Evolutionary conservation across 1,140 invertebrate genomes (phyloP), one percentile per base, ranked within the genome.

Genomic region (Zaprionus camerounensis): DNA sequence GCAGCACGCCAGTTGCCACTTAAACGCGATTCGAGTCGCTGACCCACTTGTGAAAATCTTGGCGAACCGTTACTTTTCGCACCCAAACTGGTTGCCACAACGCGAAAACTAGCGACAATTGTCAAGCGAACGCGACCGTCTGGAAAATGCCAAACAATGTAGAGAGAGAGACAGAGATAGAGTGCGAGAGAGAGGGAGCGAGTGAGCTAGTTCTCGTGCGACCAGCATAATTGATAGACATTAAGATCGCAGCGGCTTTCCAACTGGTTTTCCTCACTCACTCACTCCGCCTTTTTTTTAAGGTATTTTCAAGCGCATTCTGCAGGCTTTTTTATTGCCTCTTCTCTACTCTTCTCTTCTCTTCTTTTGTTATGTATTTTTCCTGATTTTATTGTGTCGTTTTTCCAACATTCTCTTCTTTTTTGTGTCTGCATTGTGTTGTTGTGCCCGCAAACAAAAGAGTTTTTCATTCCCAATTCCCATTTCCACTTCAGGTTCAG

Each of bases 31-130:
- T 58, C 26, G 22, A 5, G 55, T 36, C 38, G 44, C 61, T 87
- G 83, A 87, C 83, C 83, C 83, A 87, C 83, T 87, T 88, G 80
- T 69, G 34, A 36, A 64, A 63, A 66, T 82, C 81, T 80, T 62
- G 64, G 38, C 56, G 24, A 51, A 64, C 83, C 83, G 83, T 87
- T 87, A 87, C 64, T 78, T 88, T 88, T 87, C 81, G 83, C 84
- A 88, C 78, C 72, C 56, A 80, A 88, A 86, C 84, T 88, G 83
- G 84, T 88, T 34, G 31, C 31, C 9, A 11, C 9, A 34, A 7
- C 31, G 83, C 76, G 75, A 82, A 86, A 87, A 66, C 67, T 41
- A 83, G 80, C 84, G 80, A 86, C 80, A 83, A 86, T 88, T 86
- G 80, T 67, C 66, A 55, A 13, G 9, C 53, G 13, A 17, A 55